phyloP scores from a whole-genome alignment of 2,888 invertebrate genomes.

The Stenodema calcarata region DNA sequence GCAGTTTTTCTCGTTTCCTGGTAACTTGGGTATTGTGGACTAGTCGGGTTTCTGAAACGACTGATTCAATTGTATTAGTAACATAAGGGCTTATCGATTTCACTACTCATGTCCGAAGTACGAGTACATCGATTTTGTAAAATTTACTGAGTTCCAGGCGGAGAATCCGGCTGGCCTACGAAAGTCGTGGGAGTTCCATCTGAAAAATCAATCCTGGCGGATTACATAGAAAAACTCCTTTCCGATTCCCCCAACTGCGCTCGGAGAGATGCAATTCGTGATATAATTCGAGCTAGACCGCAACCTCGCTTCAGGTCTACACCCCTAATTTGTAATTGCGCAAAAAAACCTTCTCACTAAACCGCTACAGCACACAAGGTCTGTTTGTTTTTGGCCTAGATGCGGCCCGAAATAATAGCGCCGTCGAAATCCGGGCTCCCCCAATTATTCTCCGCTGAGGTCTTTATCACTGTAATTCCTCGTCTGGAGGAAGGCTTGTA shows the following conservation, averaged over 20 bases:
- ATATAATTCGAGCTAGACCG: background rate
- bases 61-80: no score
- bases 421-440: background rate
- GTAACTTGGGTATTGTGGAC: no score
- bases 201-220: background rate
- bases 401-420: background rate
- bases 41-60: no score
- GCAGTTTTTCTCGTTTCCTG: no score
- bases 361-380: constrained; percentile 5
- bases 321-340: constrained; percentile 18
- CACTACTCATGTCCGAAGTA: no score
- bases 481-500: background rate
- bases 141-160: no score
- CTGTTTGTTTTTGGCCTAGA: constrained; percentile 24
- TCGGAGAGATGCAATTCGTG: background rate
- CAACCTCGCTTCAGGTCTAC: background rate
- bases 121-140: no score
- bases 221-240: background rate
- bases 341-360: constrained; percentile 5
- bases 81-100: no score
- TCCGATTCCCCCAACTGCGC: background rate
- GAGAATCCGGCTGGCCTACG: no score
- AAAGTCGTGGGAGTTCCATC: no score
- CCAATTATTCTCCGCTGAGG: background rate
- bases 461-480: background rate